Conservation (phyloP, 2,113 vertebrate genomes). For the Lathamus discolor region DNA sequence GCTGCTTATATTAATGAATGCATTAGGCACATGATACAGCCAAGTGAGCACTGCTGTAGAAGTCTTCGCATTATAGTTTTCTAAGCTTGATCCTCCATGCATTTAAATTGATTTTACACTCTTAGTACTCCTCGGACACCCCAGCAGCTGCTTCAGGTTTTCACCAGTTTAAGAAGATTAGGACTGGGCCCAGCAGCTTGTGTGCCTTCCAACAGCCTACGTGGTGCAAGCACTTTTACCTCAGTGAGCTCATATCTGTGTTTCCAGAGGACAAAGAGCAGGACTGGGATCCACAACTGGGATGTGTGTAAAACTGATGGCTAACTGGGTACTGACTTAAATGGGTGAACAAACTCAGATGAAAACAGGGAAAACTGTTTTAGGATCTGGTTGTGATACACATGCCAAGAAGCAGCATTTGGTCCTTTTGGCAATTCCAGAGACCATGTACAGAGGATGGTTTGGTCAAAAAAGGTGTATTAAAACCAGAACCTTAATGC, state of each 20-base stretch:
- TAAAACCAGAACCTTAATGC: neutral
- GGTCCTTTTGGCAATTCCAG: neutral
- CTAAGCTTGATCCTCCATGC: neutral
- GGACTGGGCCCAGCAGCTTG: neutral
- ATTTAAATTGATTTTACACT: slow-evolving; percentile 43
- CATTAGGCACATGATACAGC: neutral
- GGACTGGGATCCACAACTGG: neutral
- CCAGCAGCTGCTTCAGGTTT: slow-evolving; percentile 24
- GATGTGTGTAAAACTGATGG: fast-evolving
- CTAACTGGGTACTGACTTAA: neutral
- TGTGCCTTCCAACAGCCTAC: neutral
- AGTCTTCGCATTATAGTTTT: neutral
- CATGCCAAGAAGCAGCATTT: neutral
- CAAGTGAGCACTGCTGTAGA: slow-evolving; percentile 9
- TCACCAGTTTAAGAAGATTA: neutral
- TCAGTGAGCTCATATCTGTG: fast-evolving
- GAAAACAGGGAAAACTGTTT: neutral
- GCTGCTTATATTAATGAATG: neutral
- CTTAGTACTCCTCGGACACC: neutral
- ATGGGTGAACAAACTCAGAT: neutral
- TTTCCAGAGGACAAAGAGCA: neutral
- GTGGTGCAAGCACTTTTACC: neutral
- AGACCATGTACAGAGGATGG: neutral
- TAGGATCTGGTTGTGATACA: neutral
- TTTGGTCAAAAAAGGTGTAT: neutral